These are phyloP conservation scores for Colistium nudipinnis DNA, from an alignment of 2,113 vertebrate genomes.

Conservation along the genomic window DNA sequence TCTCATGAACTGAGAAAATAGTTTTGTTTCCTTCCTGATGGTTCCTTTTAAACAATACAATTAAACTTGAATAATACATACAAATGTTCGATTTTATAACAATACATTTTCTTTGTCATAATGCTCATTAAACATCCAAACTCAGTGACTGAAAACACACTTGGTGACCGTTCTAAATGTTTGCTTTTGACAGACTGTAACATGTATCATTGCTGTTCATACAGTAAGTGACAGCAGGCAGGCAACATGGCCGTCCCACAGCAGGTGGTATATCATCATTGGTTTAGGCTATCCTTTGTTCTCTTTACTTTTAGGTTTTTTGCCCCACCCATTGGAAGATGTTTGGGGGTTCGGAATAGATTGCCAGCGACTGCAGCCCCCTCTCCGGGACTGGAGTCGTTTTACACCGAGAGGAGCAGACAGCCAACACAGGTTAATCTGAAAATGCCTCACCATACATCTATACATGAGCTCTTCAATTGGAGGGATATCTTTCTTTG, in stretches of 20 bases:
- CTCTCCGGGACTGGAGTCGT: conserved; percentile 81
- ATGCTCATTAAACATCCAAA: background rate
- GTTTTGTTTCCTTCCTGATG: background rate
- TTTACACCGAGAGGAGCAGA: conserved; percentile 76
- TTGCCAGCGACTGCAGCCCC: conserved; percentile 65
- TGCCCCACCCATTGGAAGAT: conserved; percentile 83
- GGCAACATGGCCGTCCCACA: background rate
- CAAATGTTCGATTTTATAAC: background rate
- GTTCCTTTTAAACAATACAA: background rate
- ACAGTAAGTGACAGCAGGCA: background rate
- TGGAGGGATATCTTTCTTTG: background rate
- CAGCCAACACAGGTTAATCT: conserved; percentile 81
- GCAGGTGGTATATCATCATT: conserved; percentile 7
- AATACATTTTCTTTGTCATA: background rate
- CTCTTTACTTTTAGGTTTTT: conserved; percentile 71
- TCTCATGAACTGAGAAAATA: background rate
- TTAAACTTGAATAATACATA: background rate
- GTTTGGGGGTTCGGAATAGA: conserved; percentile 85
- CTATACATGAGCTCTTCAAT: background rate
- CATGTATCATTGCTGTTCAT: background rate
- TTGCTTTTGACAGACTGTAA: background rate
- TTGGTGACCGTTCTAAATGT: background rate
- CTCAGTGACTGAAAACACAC: background rate
- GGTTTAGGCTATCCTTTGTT: conserved; percentile 23
- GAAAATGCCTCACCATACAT: background rate